phyloP scores from a whole-genome alignment of 2,113 vertebrate genomes.

The Tyrannus savana region DNA sequence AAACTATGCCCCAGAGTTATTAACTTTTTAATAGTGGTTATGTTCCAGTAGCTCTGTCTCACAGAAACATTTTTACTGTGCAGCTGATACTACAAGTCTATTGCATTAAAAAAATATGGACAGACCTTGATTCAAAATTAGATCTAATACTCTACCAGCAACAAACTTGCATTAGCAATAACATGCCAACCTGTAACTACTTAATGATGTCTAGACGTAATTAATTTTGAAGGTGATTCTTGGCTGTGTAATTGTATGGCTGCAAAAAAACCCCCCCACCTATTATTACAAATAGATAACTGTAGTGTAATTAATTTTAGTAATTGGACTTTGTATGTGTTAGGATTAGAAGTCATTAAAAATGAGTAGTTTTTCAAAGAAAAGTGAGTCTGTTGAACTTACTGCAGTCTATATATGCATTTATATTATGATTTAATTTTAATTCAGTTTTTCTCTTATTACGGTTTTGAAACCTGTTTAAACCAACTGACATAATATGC shows the following conservation, averaged over 20 bases:
- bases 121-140: neutral
- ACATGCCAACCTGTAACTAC: neutral
- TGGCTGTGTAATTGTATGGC: neutral
- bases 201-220: neutral
- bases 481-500: neutral
- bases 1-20: neutral
- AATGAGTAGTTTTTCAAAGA: neutral
- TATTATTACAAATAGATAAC: neutral
- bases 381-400: neutral
- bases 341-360: neutral
- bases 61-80: neutral
- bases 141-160: neutral
- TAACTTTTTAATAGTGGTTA: neutral
- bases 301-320: neutral
- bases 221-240: neutral
- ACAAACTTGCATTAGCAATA: neutral
- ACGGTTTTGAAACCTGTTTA: neutral
- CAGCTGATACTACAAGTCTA: neutral
- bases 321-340: neutral
- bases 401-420: neutral
- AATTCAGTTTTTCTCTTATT: neutral
- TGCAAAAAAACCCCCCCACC: neutral
- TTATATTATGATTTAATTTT: neutral
- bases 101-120: neutral
- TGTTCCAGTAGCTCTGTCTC: neutral